Base-by-base conservation (phyloP, 1,140 invertebrate species). In the Leguminivora glycinivorella region DNA sequence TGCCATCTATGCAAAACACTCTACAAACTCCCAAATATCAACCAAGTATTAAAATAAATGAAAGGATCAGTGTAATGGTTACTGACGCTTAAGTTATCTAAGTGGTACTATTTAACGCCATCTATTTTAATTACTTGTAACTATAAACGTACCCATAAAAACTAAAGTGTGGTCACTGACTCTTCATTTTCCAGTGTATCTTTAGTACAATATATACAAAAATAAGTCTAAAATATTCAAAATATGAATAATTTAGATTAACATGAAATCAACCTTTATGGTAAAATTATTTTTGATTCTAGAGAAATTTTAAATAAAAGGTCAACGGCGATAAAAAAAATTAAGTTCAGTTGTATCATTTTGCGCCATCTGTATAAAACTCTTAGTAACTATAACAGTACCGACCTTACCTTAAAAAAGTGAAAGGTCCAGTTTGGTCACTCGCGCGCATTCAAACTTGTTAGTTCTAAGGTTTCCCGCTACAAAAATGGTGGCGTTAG, bases 341-440 rank as follows among this genome's bases (percentile, higher is more conserved):
- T 9, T 12, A 34, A 34, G 9, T 34, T 34, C 34, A 1, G 0
- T 2, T 0, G 1, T 34, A 2, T 10, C 1, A 12, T 34, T 34
- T 34, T 1, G 34, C 40, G 40, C 56, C 56, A 60, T 60, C 56
- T 60, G n/a, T 26, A n/a, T 12, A 6, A 29, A n/a, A 29, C 24
- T 14, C 12, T 26, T 26, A n/a, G 56, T n/a, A 60, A 29, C 56
- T 60, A n/a, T n/a, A n/a, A n/a, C n/a, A n/a, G n/a, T 7, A n/a
- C 25, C n/a, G 14, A 63, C 14, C 58, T 29, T 26, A 63, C 26
- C 26, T 63, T 31, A 31, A n/a, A 26, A 63, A 63, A 63, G 58
- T 63, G 58, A 63, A 63, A 63, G 58, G 58, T 52, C 47, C 47
- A 31, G 25, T 29, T 34, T 31, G 58, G 58, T 29, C 58, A 63